Evolutionary conservation across 2,888 invertebrate species (phyloP), one percentile per base, ranked within the genome.

Genomic region (Cephus pygmeus): DNA sequence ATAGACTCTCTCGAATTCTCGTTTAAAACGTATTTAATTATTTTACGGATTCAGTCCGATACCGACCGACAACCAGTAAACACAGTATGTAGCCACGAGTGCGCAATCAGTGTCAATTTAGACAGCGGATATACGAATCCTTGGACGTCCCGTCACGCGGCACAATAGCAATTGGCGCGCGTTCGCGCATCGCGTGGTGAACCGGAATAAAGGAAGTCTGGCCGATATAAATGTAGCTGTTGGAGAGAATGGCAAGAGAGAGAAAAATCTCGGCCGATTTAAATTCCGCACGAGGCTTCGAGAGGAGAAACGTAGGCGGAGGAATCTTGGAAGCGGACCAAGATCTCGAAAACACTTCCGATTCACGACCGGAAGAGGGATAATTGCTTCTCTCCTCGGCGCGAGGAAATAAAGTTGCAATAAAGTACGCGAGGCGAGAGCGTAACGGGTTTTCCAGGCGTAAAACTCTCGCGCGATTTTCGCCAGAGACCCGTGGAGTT

Each of bases 391-490:
- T 69, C 79, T 79, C 81, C 75, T 79, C 68, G 75, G 75, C 71
- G 73, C 34, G n/a, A 73, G 69, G 76, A 76, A 77, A 77, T 74
- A 76, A 79, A 76, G 76, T 79, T 73, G 77, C 79, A 74, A 79
- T 79, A 77, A 77, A 79, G 69, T 77, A 79, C 71, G 74, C 76
- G 76, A 75, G 73, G 69, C 73, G 40, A 71, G 33, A 31, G 31
- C 71, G 71, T 78, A 82, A 56, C 56, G 56, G 56, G 56, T 56
- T 56, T 56, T 23, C 23, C 56, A 15, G 56, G 56, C 56, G 56
- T 56, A 56, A 85, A 84, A 81, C 56, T 83, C 80, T 83, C 79
- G 82, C 73, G 80, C 74, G 81, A 84, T 84, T 85, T 85, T 83
- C 56, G 9, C 56, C 23, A 56, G 56, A 9, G 35, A 35, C 12